Conservation (phyloP, 1,140 invertebrate genomes). For the Lepidostoma basale region DNA sequence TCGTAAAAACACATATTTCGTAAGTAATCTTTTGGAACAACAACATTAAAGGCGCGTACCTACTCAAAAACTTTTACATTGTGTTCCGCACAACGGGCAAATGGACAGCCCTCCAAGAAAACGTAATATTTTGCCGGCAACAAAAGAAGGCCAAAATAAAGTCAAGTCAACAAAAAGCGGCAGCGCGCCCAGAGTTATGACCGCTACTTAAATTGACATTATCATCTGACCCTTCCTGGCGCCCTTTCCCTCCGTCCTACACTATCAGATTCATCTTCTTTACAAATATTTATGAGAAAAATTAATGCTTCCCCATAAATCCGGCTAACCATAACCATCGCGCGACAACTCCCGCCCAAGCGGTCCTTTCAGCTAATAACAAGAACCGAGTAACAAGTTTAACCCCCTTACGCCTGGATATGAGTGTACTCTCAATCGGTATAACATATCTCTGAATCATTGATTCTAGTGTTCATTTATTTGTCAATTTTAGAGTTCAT, state of each 20-base stretch:
- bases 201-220: constrained; percentile 22
- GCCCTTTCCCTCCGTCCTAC: background rate
- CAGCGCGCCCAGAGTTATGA: background rate
- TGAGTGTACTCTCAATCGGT: too few species aligned
- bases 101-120: too few species aligned
- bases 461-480: too few species aligned
- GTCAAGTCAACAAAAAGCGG: constrained; percentile 12
- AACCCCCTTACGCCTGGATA: too few species aligned
- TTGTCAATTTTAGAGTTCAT: too few species aligned
- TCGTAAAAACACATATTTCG: too few species aligned
- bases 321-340: background rate
- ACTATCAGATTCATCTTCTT: constrained; percentile 6
- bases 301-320: constrained; percentile 17
- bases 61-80: too few species aligned
- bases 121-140: background rate
- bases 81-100: too few species aligned
- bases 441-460: too few species aligned
- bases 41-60: too few species aligned
- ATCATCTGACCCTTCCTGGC: constrained; percentile 11
- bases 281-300: constrained; percentile 25
- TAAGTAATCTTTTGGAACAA: too few species aligned
- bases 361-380: background rate
- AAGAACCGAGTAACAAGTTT: too few species aligned
- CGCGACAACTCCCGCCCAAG: background rate
- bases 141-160: constrained; percentile 9